Base-by-base conservation (phyloP, 2,113 vertebrate species). In the Periophthalmus modestus region DNA sequence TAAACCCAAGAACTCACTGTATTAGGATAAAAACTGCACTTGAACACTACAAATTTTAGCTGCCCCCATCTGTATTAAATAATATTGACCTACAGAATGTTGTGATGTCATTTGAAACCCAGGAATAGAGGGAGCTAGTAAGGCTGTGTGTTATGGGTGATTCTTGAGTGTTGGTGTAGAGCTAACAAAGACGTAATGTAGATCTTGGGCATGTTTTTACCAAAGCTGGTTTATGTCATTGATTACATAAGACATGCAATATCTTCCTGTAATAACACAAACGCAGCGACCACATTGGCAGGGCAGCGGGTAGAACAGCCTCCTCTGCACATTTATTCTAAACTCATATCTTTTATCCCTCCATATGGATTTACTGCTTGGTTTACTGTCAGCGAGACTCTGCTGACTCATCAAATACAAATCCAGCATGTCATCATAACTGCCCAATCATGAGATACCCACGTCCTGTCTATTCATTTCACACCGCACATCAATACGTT, bases 381-480 rank as follows among this genome's bases (percentile, higher is more conserved):
- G 62, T 65, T 65, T 65, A 65, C 62, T 65, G 62, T 36, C 9
- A 65, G 34, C 62, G 5, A 65, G 62, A 43, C 62, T 43, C 34
- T 65, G 62, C 62, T 65, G 62, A 65, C 62, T 65, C 62, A 43
- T 43, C 33, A 65, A 39, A 65, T 39, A 39, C 16, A 39, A 65
- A 65, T 65, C 43, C 43, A 65, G 62, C 62, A n/a, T 21, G 7
- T 16, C 62, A 43, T 65, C 9, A 65, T 65, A 65, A 39, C 34
- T 65, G 33, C 15, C 59, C 59, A 28, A 62, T 62, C 59, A 62
- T 34, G 16, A 34, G 28, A 62, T 62, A n/a, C 34, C 18, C 7
- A 39, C 18, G 18, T 65, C 19, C 62, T 21, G 34, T 39, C 62
- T 39, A n/a, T 39, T 39, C 13, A 63, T 63, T 63, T 63, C 28